Percentiles rank a stretch among this genome's conserved stretches.
phyloP scores from a whole-genome alignment of 2,113 vertebrate species.

The Zosterops borbonicus region DNA sequence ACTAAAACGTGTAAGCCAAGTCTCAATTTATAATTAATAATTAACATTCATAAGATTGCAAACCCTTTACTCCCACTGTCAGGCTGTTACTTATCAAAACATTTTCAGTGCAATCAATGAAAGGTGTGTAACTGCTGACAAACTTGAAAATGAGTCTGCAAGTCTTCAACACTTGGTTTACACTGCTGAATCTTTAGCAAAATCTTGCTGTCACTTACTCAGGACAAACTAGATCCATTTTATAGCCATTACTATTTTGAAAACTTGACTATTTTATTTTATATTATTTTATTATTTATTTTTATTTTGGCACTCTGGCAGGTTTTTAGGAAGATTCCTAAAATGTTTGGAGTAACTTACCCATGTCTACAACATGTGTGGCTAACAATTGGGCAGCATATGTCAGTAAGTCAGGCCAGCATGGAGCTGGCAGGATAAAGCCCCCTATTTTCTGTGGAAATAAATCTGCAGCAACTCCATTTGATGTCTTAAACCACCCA shows the following conservation, averaged over 20 bases:
- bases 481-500: neutral
- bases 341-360: neutral
- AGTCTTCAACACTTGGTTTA: neutral
- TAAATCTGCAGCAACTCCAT: neutral
- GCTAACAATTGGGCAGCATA: neutral
- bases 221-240: neutral
- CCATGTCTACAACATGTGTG: neutral
- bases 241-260: neutral
- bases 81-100: neutral
- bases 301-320: neutral
- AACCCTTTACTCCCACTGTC: neutral
- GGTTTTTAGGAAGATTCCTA: neutral
- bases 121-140: constrained; percentile 3
- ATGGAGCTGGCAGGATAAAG: neutral
- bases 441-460: neutral
- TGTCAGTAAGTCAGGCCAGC: neutral
- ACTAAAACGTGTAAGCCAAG: neutral
- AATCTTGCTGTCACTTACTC: neutral
- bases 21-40: neutral
- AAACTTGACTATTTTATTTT: neutral
- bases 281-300: neutral
- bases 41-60: neutral
- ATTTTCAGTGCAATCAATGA: neutral
- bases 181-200: neutral
- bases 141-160: neutral